These are phyloP conservation scores for Pseudomyrmex flavicornis DNA, from an alignment of 1,140 invertebrate genomes.

Conservation along the genomic window DNA sequence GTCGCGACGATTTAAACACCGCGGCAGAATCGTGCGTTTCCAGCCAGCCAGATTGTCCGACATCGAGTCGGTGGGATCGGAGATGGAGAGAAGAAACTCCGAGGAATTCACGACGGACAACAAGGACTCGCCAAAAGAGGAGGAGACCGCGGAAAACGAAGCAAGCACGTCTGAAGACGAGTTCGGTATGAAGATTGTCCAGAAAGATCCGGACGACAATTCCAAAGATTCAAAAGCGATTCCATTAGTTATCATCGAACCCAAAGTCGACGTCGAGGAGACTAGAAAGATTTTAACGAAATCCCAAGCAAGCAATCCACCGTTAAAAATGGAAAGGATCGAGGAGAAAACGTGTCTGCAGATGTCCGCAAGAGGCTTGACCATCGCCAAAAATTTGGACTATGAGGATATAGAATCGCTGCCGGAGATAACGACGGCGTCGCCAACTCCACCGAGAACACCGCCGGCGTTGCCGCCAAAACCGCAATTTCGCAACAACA, in stretches of 20 bases:
- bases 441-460: conserved; percentile 84
- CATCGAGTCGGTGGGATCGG: conserved; percentile 84
- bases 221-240: conserved; percentile 77
- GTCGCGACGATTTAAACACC: conserved; percentile 81
- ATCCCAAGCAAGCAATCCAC: conserved; percentile 64
- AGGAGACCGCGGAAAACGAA: conserved; percentile 54
- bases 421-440: conserved; percentile 75
- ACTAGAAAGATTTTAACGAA: conserved; percentile 38
- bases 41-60: conserved; percentile 83
- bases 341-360: conserved; percentile 82
- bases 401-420: conserved; percentile 85
- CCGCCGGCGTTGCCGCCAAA: conserved; percentile 90
- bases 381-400: conserved; percentile 87
- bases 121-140: conserved; percentile 57
- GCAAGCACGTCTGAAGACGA: conserved; percentile 76
- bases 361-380: conserved; percentile 81
- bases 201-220: conserved; percentile 67
- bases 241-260: conserved; percentile 83
- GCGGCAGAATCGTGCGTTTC: conserved; percentile 83
- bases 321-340: conserved; percentile 77
- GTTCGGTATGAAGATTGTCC: conserved; percentile 77
- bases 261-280: conserved; percentile 72
- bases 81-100: conserved; percentile 83
- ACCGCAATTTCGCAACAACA: conserved; percentile 88
- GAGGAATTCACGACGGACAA: conserved; percentile 74